Evolutionary conservation across 2,113 vertebrate species (phyloP).

Genomic region (Cyprinus carpio): DNA sequence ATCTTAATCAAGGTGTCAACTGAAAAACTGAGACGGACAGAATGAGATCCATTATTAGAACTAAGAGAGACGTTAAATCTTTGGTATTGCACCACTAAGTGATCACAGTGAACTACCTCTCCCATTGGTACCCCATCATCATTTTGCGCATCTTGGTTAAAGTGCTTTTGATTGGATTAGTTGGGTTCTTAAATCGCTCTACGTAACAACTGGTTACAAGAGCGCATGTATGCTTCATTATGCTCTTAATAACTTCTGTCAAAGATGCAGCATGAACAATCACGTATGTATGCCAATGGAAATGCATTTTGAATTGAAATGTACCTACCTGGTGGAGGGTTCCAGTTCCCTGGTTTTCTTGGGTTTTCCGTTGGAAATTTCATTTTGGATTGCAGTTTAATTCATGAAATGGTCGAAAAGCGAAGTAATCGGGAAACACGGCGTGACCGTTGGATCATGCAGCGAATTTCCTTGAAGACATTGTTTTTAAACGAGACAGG

Average conservation of each 20-base stretch:
- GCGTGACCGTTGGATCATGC: conserved; percentile 9
- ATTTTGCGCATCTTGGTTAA: conserved; percentile 22
- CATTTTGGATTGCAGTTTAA: conserved; percentile 79
- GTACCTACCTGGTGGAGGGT: conserved; percentile 90
- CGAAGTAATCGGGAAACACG: background rate
- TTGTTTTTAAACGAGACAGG: conserved; percentile 60
- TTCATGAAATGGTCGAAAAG: background rate
- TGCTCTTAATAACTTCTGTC: conserved; percentile 19
- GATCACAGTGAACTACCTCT: background rate
- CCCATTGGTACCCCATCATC: background rate
- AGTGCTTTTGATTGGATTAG: conserved; percentile 5
- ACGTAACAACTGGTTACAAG: background rate
- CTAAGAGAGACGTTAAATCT: background rate
- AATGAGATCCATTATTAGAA: conserved; percentile 5
- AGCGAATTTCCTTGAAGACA: conserved; percentile 13
- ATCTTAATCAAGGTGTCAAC: conserved; percentile 21
- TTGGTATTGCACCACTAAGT: background rate
- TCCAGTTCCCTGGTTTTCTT: conserved; percentile 92
- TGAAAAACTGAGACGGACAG: background rate
- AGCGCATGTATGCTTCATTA: background rate
- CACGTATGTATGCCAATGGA: background rate
- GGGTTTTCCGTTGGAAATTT: conserved; percentile 97
- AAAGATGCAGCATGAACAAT: background rate
- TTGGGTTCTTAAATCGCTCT: background rate
- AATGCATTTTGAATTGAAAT: background rate